Conservation (phyloP, 2,888 invertebrate genomes). For the Dynastes grantii region DNA sequence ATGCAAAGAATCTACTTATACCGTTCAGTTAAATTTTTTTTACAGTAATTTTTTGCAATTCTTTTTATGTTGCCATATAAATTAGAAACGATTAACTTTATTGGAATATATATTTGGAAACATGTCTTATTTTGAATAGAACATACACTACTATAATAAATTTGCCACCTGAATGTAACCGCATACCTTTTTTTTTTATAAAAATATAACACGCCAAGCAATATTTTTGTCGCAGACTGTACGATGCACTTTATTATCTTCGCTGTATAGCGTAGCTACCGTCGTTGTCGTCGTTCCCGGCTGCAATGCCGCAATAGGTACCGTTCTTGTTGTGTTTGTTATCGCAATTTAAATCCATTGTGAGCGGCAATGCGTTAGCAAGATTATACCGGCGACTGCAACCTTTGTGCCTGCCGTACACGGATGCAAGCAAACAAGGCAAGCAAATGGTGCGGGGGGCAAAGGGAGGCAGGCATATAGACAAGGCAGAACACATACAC, state of each 20-base stretch:
- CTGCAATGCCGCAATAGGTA: slow-evolving; percentile 56
- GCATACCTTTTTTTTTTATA: too few species aligned
- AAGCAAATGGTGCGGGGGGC: background rate
- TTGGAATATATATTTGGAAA: too few species aligned
- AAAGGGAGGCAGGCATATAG: background rate
- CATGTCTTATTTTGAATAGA: too few species aligned
- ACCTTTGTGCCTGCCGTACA: background rate
- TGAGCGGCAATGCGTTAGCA: slow-evolving; percentile 51
- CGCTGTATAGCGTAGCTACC: background rate
- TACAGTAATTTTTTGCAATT: too few species aligned
- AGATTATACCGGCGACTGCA: slow-evolving; percentile 55
- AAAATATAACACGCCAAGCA: background rate
- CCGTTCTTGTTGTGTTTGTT: slow-evolving; percentile 56
- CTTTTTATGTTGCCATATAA: too few species aligned
- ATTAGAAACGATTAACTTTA: too few species aligned
- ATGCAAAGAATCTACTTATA: too few species aligned
- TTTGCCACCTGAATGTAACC: too few species aligned
- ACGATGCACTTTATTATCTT: slow-evolving; percentile 26
- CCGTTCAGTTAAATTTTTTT: too few species aligned
- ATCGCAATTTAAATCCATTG: slow-evolving; percentile 65
- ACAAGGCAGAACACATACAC: background rate
- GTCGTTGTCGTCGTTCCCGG: background rate
- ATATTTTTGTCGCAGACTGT: background rate
- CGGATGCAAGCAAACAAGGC: background rate
- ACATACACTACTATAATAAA: too few species aligned